Conservation (phyloP, 2,888 invertebrate species). For the Drosophila formosana region DNA sequence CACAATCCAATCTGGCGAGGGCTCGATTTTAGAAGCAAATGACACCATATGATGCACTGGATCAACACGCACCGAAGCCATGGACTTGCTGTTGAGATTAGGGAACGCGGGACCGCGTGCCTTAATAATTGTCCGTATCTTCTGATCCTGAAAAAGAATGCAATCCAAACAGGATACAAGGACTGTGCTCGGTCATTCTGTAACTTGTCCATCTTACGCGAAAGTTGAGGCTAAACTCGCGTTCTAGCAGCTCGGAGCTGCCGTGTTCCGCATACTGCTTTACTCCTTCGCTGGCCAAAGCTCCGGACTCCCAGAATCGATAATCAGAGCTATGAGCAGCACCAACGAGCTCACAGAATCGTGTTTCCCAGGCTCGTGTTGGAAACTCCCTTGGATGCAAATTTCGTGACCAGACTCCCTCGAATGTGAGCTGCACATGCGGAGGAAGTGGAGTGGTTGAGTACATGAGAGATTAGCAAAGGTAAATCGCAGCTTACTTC, state of each 20-base stretch:
- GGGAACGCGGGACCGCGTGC: slow-evolving; percentile 96
- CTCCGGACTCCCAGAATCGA: slow-evolving; percentile 97
- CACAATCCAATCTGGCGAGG: slow-evolving; percentile 99
- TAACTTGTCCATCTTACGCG: slow-evolving; percentile 47
- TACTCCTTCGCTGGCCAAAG: slow-evolving; percentile 94
- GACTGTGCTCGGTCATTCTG: too few species aligned
- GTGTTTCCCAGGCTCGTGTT: slow-evolving; percentile 92
- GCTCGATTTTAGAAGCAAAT: slow-evolving; percentile 96
- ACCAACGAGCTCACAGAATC: slow-evolving; percentile 98
- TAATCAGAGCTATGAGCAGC: slow-evolving; percentile 94
- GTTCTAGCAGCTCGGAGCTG: slow-evolving; percentile 94
- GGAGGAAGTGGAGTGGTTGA: neutral
- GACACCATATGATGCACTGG: slow-evolving; percentile 96
- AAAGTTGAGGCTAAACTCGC: slow-evolving; percentile 94
- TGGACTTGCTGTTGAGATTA: slow-evolving; percentile 93
- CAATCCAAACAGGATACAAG: neutral
- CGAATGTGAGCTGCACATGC: slow-evolving; percentile 90
- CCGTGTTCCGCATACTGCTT: slow-evolving; percentile 97
- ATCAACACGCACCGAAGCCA: slow-evolving; percentile 95
- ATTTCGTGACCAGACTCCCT: slow-evolving; percentile 97
- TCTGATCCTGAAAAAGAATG: slow-evolving; percentile 88
- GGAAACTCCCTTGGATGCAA: slow-evolving; percentile 99
- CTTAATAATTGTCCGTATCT: slow-evolving; percentile 96
- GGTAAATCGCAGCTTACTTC: slow-evolving; percentile 87
- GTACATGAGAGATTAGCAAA: neutral